These are phyloP conservation scores for Xenotilapia flavipinnis DNA, from an alignment of 2,113 vertebrate species.

Conservation along the genomic window DNA sequence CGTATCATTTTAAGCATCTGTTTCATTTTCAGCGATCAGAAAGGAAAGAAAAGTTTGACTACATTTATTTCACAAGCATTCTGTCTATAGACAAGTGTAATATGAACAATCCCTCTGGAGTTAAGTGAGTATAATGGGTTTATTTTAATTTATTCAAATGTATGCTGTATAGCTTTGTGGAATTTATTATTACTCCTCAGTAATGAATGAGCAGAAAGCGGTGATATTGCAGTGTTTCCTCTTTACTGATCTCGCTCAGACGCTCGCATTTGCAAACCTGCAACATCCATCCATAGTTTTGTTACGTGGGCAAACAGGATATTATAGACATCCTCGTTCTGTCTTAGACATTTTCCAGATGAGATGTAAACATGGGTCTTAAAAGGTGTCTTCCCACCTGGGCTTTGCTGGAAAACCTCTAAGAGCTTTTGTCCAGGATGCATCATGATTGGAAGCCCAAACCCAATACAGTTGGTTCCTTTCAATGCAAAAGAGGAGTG, in stretches of 20 bases:
- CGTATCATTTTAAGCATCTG: background rate
- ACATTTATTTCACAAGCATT: background rate
- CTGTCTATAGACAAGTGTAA: background rate
- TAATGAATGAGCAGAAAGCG: background rate
- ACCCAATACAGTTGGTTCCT: background rate
- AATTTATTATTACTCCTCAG: background rate
- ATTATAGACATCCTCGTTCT: background rate
- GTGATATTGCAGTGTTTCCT: background rate
- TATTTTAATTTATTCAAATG: background rate
- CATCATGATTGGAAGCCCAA: background rate
- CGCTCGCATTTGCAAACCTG: background rate
- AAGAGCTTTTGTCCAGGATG: background rate
- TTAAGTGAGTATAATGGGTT: background rate
- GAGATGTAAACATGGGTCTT: background rate
- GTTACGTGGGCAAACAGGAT: background rate
- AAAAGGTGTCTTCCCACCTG: background rate
- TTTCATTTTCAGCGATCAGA: background rate
- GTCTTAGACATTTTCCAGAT: background rate
- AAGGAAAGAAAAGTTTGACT: background rate
- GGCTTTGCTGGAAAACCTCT: background rate
- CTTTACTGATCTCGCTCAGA: background rate
- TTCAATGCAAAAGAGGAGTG: background rate
- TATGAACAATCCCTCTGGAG: background rate
- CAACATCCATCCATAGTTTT: background rate
- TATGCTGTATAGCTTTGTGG: background rate